phyloP scores from a whole-genome alignment of 2,888 invertebrate species.

The Lacanobia oleracea region DNA sequence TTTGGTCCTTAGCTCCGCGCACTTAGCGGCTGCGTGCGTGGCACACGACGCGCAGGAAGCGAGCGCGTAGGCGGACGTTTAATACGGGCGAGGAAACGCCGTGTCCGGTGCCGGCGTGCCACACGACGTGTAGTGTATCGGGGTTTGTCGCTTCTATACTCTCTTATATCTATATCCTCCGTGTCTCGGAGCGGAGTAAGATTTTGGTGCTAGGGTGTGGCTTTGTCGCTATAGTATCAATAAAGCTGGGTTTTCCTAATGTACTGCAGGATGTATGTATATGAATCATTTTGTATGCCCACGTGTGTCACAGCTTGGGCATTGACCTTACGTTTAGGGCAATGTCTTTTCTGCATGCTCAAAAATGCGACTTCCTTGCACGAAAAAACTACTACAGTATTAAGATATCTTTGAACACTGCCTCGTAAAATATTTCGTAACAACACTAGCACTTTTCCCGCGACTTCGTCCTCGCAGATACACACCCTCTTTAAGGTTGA shows the following conservation, averaged over 20 bases:
- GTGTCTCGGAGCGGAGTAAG: slow-evolving; percentile 20
- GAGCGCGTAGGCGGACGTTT: slow-evolving; percentile 68
- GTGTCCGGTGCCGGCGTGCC: slow-evolving; percentile 67
- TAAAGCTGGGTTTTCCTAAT: slow-evolving; percentile 30
- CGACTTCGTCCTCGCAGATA: too few relatives aligned
- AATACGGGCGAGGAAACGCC: slow-evolving; percentile 69
- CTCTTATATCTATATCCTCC: slow-evolving; percentile 42
- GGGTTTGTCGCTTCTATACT: slow-evolving; percentile 50
- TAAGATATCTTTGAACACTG: too few relatives aligned
- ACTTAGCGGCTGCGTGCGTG: slow-evolving; percentile 56
- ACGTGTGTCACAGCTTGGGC: slow-evolving; percentile 27
- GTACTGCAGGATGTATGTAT: slow-evolving; percentile 12
- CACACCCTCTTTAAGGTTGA: too few relatives aligned
- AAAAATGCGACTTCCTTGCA: background rate
- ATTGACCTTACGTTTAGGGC: slow-evolving; percentile 29
- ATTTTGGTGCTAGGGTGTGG: slow-evolving; percentile 48
- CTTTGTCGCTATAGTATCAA: slow-evolving; percentile 20
- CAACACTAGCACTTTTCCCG: background rate
- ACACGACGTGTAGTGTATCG: slow-evolving; percentile 57
- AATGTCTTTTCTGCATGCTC: slow-evolving; percentile 10
- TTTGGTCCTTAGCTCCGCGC: slow-evolving; percentile 45
- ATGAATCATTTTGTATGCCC: slow-evolving; percentile 32
- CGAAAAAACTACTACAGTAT: background rate
- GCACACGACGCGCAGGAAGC: slow-evolving; percentile 61
- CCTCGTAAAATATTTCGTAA: background rate